Conservation (phyloP, 2,113 vertebrate species). For the Falco punctatus region DNA sequence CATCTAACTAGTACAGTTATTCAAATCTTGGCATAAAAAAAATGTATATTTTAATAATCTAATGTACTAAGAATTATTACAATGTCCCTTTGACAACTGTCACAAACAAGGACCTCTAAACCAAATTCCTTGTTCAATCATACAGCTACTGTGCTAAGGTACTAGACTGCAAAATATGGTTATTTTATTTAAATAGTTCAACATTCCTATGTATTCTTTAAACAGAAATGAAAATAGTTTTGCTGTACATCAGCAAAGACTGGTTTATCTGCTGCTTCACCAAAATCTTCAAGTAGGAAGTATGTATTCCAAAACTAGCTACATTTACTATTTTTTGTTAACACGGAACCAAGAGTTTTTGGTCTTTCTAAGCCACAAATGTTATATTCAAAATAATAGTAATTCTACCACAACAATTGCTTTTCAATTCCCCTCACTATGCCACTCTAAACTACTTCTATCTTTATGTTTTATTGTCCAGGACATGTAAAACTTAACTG, state of each 20-base stretch:
- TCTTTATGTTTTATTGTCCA: conserved; percentile 20
- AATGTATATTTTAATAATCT: not conserved
- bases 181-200: not conserved
- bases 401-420: not conserved
- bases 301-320: not conserved
- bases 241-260: not conserved
- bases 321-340: not conserved
- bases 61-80: not conserved
- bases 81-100: not conserved
- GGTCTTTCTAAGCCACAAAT: not conserved
- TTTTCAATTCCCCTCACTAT: not conserved
- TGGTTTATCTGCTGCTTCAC: not conserved
- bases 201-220: not conserved
- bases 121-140: not conserved
- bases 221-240: not conserved
- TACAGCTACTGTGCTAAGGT: not conserved
- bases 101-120: not conserved
- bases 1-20: not conserved
- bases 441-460: not conserved
- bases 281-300: not conserved
- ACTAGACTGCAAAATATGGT: not conserved
- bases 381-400: not conserved
- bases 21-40: not conserved
- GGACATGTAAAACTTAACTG: not conserved
- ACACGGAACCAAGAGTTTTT: not conserved